phyloP scores from a whole-genome alignment of 1,140 invertebrate species.

The Zaprionus nigranus region DNA sequence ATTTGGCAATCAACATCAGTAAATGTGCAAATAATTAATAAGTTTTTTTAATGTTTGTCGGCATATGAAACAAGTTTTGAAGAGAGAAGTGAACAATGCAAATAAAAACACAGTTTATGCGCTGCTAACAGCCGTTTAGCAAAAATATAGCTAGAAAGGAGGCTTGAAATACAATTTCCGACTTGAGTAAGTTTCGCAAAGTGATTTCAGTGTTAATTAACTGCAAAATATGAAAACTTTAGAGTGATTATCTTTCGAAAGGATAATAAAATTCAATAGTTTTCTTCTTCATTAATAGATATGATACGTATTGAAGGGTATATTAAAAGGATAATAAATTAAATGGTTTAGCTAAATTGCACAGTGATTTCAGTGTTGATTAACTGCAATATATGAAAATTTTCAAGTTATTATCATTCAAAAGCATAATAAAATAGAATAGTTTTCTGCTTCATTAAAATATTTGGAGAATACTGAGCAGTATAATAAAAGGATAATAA shows the following conservation, averaged over 20 bases:
- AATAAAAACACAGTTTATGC: constrained; percentile 28
- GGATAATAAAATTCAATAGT: constrained; percentile 1
- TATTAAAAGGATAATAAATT: too few species aligned
- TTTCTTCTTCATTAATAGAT: background rate
- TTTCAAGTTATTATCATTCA: too few species aligned
- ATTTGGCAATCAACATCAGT: constrained; percentile 49
- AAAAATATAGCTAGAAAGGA: background rate
- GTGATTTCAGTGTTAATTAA: constrained; percentile 10
- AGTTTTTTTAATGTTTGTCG: constrained; percentile 43
- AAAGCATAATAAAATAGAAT: too few species aligned
- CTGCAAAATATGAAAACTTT: constrained; percentile 9
- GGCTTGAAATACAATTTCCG: background rate
- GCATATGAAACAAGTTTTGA: constrained; percentile 31
- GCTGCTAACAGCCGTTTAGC: constrained; percentile 4
- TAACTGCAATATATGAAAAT: too few species aligned
- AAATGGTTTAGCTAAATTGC: too few species aligned
- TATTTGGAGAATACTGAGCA: too few species aligned
- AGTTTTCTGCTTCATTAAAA: too few species aligned
- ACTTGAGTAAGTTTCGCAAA: background rate
- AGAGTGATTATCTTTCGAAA: background rate
- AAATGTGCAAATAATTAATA: constrained; percentile 75
- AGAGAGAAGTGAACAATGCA: constrained; percentile 47
- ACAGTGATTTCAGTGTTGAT: too few species aligned
- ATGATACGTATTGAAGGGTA: too few species aligned
- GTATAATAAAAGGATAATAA: too few species aligned